Conservation (phyloP, 2,888 invertebrate genomes). For the Mylabris sibirica region DNA sequence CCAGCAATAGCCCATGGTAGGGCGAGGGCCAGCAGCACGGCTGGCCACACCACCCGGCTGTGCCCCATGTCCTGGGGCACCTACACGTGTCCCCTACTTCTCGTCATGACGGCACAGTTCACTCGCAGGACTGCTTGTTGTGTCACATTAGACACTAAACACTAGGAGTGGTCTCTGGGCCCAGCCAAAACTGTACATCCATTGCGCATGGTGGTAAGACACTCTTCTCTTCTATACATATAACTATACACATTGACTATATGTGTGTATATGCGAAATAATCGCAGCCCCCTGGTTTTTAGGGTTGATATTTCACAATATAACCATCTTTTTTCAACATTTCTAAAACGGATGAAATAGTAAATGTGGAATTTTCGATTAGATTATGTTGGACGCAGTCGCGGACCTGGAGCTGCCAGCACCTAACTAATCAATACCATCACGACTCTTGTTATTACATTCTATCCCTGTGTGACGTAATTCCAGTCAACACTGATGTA, state of each 20-base stretch:
- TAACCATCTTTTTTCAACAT: constrained; percentile 33
- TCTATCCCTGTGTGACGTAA: constrained; percentile 55
- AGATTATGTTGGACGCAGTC: constrained; percentile 54
- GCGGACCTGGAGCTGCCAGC: constrained; percentile 63
- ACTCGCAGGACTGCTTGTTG: constrained; percentile 55
- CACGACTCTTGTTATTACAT: constrained; percentile 53
- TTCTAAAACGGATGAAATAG: constrained; percentile 30
- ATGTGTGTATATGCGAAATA: constrained; percentile 51
- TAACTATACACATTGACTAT: background rate
- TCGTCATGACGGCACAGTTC: constrained; percentile 57
- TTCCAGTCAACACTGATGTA: constrained; percentile 55
- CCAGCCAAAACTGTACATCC: constrained; percentile 52
- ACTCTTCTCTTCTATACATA: constrained; percentile 21
- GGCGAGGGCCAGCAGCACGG: constrained; percentile 65
- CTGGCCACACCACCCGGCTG: constrained; percentile 66
- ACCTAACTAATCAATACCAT: constrained; percentile 59
- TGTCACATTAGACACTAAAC: constrained; percentile 58
- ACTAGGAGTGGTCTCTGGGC: constrained; percentile 61
- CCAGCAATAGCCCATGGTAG: constrained; percentile 61
- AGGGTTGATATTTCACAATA: constrained; percentile 8
- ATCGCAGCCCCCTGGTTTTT: constrained; percentile 48
- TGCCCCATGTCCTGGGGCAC: constrained; percentile 61
- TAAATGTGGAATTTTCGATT: constrained; percentile 48
- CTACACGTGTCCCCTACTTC: constrained; percentile 62
- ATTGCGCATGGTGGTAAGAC: constrained; percentile 56